phyloP scores from a whole-genome alignment of 2,113 vertebrate species.

The Fulmarus glacialis region DNA sequence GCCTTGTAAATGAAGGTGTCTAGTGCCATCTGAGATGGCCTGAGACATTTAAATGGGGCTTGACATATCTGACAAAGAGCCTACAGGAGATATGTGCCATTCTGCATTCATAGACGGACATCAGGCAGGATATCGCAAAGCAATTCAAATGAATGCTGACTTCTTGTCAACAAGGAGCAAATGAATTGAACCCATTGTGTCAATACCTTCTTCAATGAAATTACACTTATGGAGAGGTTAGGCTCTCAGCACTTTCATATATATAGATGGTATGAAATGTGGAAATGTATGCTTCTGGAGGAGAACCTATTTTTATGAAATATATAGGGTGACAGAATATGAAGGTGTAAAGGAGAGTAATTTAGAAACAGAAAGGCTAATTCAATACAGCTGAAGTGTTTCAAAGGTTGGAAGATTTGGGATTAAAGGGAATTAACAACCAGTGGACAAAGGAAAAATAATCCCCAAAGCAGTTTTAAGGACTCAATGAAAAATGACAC shows the following conservation, averaged over 20 bases:
- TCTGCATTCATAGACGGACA: neutral
- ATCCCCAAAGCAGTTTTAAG: constrained; percentile 25
- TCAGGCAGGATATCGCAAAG: neutral
- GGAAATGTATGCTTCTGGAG: neutral
- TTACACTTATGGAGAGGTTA: neutral
- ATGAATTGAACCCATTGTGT: neutral
- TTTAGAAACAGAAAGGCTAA: neutral
- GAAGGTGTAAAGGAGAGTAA: neutral
- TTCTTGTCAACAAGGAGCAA: neutral
- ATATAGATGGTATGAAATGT: neutral
- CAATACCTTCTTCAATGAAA: neutral
- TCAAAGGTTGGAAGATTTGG: neutral
- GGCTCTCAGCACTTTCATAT: neutral
- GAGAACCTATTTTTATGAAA: neutral
- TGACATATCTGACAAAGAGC: neutral
- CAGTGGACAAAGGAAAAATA: constrained; percentile 30
- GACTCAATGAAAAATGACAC: neutral
- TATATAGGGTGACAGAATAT: neutral
- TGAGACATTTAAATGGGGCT: neutral
- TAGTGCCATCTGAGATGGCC: neutral
- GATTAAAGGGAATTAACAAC: constrained; percentile 24
- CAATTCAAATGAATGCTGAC: neutral
- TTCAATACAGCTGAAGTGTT: neutral
- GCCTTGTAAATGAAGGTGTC: neutral
- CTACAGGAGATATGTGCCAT: neutral